phyloP scores from a whole-genome alignment of 2,797 vertebrate genomes.

The Lacerta viridis region DNA sequence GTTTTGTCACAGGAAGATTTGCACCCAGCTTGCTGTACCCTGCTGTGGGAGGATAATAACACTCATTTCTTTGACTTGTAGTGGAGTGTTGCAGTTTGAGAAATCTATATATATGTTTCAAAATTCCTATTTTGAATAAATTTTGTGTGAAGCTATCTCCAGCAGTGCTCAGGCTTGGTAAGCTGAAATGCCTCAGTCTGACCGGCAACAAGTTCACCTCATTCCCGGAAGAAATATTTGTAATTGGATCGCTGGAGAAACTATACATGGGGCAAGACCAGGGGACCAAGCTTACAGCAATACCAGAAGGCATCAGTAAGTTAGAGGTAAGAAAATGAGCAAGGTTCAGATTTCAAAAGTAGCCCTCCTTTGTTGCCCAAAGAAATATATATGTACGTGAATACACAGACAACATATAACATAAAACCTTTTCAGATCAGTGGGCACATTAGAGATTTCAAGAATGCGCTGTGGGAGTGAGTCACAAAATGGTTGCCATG shows the following conservation, averaged over 20 bases:
- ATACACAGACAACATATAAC: too few species aligned
- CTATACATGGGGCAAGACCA: conserved; percentile 78
- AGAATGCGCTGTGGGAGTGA: too few species aligned
- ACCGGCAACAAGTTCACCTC: conserved; percentile 75
- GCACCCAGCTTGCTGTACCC: background rate
- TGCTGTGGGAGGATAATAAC: background rate
- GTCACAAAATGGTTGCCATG: too few species aligned
- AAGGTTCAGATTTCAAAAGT: background rate
- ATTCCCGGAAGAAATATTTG: conserved; percentile 77
- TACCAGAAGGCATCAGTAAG: conserved; percentile 73
- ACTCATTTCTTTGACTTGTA: background rate
- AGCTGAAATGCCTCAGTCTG: conserved; percentile 76
- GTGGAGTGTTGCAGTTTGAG: conserved; percentile 44
- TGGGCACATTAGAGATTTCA: too few species aligned
- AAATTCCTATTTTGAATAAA: conserved; percentile 54
- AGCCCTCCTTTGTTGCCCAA: background rate
- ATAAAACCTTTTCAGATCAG: too few species aligned
- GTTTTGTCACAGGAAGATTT: background rate
- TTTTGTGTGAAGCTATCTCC: conserved; percentile 71
- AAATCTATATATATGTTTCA: conserved; percentile 43
- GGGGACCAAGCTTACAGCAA: conserved; percentile 67
- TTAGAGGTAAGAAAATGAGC: conserved; percentile 66
- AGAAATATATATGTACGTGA: background rate
- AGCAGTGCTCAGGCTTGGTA: conserved; percentile 64
- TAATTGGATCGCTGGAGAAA: conserved; percentile 72